A percentile compares a stretch with the other conserved stretches of the same genome.
Evolutionary conservation across 2,113 vertebrate species (phyloP).

Genomic region (Orycteropus afer): DNA sequence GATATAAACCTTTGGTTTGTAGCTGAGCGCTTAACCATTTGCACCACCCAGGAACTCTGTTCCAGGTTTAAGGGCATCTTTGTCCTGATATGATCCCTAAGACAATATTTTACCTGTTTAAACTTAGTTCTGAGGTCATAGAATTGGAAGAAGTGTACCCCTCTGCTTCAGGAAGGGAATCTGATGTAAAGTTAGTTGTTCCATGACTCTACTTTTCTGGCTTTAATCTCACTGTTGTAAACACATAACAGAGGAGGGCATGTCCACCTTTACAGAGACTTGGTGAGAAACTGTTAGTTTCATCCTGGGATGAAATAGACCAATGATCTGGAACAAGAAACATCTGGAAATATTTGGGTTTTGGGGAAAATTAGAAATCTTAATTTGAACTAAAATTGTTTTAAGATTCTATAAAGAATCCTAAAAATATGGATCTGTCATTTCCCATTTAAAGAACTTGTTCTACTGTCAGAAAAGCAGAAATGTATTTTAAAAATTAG

Average conservation of each 20-base stretch:
- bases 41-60: not conserved
- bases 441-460: not conserved
- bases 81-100: not conserved
- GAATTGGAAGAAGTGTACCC: not conserved
- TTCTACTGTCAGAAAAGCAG: not conserved
- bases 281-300: not conserved
- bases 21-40: not conserved
- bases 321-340: not conserved
- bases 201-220: not conserved
- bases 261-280: not conserved
- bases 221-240: not conserved
- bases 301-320: not conserved
- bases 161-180: not conserved
- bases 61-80: not conserved
- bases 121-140: not conserved
- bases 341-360: not conserved
- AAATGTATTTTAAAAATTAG: slow-evolving; percentile 15
- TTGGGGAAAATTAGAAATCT: not conserved
- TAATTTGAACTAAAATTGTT: not conserved
- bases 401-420: slow-evolving; percentile 34
- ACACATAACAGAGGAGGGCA: not conserved
- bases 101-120: not conserved
- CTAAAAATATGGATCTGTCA: not conserved
- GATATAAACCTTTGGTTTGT: not conserved
- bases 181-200: not conserved